These are phyloP conservation scores for Choreutis nemorana DNA, from an alignment of 2,888 invertebrate species.

Conservation along the genomic window DNA sequence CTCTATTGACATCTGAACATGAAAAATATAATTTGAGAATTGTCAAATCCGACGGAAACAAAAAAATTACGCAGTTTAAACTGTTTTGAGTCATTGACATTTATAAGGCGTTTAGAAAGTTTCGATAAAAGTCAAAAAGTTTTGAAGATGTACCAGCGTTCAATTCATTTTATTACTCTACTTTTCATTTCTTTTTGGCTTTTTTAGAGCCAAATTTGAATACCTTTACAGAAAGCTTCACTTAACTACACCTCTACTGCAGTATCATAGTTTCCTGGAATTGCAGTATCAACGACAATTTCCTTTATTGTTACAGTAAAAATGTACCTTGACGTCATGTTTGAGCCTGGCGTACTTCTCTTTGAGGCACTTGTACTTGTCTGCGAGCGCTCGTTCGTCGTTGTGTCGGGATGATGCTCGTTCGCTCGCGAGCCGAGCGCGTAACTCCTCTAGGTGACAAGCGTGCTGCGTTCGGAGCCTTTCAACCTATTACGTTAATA, in stretches of 20 bases:
- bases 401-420: conserved; percentile 45
- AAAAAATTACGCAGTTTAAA: background rate
- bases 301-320: too few species aligned
- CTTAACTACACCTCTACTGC: too few species aligned
- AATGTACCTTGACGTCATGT: conserved; percentile 79
- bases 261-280: too few species aligned
- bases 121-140: too few species aligned
- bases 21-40: background rate
- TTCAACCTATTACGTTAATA: conserved; percentile 67
- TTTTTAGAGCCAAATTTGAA: too few species aligned
- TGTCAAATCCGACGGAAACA: background rate
- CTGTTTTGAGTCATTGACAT: background rate
- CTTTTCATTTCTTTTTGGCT: too few species aligned
- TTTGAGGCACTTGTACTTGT: conserved; percentile 82
- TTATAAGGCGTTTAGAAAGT: too few species aligned
- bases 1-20: conserved; percentile 71
- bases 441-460: conserved; percentile 69
- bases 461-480: conserved; percentile 74
- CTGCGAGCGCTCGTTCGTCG: conserved; percentile 73
- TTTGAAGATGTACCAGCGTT: too few species aligned
- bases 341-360: conserved; percentile 83
- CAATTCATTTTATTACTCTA: too few species aligned
- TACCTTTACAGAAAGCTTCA: too few species aligned
- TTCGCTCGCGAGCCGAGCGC: conserved; percentile 67
- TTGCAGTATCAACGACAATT: too few species aligned